Evolutionary conservation across 2,113 vertebrate genomes (phyloP).

Genomic region (Atractosteus spatula): DNA sequence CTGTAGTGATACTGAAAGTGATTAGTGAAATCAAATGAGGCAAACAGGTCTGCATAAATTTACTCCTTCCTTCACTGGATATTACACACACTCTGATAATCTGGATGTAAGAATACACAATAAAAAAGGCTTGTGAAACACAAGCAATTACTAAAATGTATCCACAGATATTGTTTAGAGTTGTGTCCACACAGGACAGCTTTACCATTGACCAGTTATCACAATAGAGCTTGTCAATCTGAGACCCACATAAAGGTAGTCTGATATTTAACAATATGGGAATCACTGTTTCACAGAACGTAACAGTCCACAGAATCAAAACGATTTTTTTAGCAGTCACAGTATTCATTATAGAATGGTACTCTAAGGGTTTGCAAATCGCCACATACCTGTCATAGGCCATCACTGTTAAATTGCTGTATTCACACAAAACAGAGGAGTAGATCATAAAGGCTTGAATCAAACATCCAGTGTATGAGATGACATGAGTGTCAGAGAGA

Average conservation of each 20-base stretch:
- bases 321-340: neutral
- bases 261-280: neutral
- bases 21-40: constrained; percentile 15
- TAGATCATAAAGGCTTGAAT: constrained; percentile 16
- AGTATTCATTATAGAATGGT: neutral
- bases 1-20: neutral
- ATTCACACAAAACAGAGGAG: constrained; percentile 17
- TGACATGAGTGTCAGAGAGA: constrained; percentile 20
- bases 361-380: neutral
- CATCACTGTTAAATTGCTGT: constrained; percentile 19
- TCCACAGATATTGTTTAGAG: constrained; percentile 2
- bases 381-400: constrained; percentile 19
- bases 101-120: neutral
- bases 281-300: neutral
- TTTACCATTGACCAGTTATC: constrained; percentile 11
- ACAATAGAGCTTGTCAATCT: constrained; percentile 10
- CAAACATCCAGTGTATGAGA: constrained; percentile 15
- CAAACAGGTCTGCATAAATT: constrained; percentile 14
- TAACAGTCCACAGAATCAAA: neutral
- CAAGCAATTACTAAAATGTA: neutral
- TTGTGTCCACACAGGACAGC: constrained; percentile 12
- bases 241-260: constrained; percentile 1
- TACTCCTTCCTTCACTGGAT: constrained; percentile 1
- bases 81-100: neutral
- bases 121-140: neutral